Conservation (phyloP, 2,888 invertebrate species). For the Cryptosula pallasiana region DNA sequence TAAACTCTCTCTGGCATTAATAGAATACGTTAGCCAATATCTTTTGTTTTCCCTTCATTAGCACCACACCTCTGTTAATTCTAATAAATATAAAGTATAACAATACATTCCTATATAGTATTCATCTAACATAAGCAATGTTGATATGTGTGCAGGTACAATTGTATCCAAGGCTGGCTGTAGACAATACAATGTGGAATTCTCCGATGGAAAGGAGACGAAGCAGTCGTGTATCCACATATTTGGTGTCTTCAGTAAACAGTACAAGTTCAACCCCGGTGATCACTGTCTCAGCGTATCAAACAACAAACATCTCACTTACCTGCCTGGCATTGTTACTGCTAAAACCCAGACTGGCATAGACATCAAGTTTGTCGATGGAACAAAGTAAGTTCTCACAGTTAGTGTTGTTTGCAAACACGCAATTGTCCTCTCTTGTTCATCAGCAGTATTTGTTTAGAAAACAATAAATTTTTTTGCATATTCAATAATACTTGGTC, state of each 20-base stretch:
- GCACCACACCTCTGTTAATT: too few species aligned
- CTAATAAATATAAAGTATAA: too few species aligned
- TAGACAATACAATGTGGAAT: constrained; percentile 39
- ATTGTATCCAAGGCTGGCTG: constrained; percentile 28
- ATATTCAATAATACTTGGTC: too few species aligned
- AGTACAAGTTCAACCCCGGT: constrained; percentile 24
- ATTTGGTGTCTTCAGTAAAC: constrained; percentile 39
- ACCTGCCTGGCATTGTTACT: constrained; percentile 37
- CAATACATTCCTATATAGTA: too few species aligned
- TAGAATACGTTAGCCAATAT: too few species aligned
- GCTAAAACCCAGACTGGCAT: constrained; percentile 26
- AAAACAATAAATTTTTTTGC: too few species aligned
- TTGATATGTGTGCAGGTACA: neutral
- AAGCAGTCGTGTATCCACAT: constrained; percentile 40
- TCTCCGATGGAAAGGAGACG: constrained; percentile 38
- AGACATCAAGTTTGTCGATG: constrained; percentile 36
- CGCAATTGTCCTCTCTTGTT: too few species aligned
- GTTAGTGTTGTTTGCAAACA: too few species aligned
- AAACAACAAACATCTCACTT: constrained; percentile 25
- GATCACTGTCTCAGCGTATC: constrained; percentile 1
- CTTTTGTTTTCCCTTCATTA: too few species aligned
- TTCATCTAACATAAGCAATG: too few species aligned
- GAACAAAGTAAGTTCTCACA: constrained; percentile 30
- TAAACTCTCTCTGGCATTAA: too few species aligned
- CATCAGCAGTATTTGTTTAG: too few species aligned